Conservation (phyloP, 2,797 vertebrate species). For the Sebastes oblongus region DNA sequence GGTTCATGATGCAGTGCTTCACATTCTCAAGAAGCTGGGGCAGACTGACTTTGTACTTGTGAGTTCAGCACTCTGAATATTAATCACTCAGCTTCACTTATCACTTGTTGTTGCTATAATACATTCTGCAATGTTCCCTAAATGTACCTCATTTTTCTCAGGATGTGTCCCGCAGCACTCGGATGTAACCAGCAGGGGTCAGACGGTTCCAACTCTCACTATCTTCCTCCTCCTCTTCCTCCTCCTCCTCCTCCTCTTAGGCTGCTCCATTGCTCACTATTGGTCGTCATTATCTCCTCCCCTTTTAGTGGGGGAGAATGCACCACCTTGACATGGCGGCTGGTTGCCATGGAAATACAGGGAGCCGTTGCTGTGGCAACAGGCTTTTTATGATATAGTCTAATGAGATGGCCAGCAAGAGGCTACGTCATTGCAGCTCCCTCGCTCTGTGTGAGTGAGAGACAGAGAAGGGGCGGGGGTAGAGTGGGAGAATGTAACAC, state of each 20-base stretch:
- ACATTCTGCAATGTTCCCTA: background rate
- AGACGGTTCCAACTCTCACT: slow-evolving; percentile 32
- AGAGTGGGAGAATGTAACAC: slow-evolving; percentile 71
- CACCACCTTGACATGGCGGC: slow-evolving; percentile 70
- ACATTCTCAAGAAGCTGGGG: slow-evolving; percentile 44
- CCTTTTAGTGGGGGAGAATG: slow-evolving; percentile 49
- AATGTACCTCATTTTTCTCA: slow-evolving; percentile 28
- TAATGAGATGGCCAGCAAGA: slow-evolving; percentile 70
- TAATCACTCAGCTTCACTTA: background rate
- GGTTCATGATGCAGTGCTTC: slow-evolving; percentile 86
- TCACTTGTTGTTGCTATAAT: background rate
- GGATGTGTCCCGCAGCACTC: slow-evolving; percentile 61
- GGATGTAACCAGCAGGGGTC: slow-evolving; percentile 78
- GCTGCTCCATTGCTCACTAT: slow-evolving; percentile 38
- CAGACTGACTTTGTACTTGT: slow-evolving; percentile 46
- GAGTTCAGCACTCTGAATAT: slow-evolving; percentile 27
- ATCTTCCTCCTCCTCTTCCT: slow-evolving; percentile 9
- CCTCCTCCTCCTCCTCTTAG: background rate
- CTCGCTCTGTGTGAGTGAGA: slow-evolving; percentile 37
- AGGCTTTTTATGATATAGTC: slow-evolving; percentile 76
- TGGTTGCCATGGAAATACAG: slow-evolving; percentile 75
- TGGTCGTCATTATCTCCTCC: slow-evolving; percentile 57
- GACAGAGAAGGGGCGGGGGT: slow-evolving; percentile 39
- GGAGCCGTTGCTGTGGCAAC: slow-evolving; percentile 77
- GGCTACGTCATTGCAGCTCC: slow-evolving; percentile 73